Base-by-base conservation (phyloP, 1,140 invertebrate genomes). In the Bombus cullumanus region DNA sequence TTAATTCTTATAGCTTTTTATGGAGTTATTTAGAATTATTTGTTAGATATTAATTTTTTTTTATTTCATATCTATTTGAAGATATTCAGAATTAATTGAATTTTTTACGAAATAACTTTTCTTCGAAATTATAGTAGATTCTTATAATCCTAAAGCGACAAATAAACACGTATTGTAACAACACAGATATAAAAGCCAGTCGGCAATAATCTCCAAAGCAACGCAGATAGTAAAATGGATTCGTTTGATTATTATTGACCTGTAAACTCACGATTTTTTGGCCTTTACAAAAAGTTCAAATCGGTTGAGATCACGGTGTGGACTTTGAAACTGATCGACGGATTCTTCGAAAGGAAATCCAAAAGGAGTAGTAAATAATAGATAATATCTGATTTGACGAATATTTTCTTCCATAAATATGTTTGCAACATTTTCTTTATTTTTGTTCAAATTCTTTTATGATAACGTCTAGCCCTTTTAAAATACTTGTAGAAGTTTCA, bases 241-340 rank as follows among this genome's bases (percentile, higher is more conserved):
- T 43, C n/a, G 53, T n/a, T 3, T 8, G 47, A 84, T 84, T 62
- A 79, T 79, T 68, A 37, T 43, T 84, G 83, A 84, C 83, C 83
- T 43, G n/a, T 57, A 59, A 57, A 71, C 75, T 41, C 15, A 5
- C 41, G 31, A 72, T 39, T 79, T 72, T 37, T 78, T 84, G 28
- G 4, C 18, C 39, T 22, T 47, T 15, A 15, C 39, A 25, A 34
- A 34, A 39, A 66, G 22, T 57, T 72, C 25, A 3, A 34, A 76
- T 59, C 66, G 57, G 5, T 71, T 34, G 5, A 37, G 53, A 62
- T 41, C 74, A n/a, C 53, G 1, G 28, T 15, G 9, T 79, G 82
- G 62, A 84, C 82, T 84, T 84, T 84, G 82, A 62, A 22, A 79
- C 66, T 5, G 47, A 43, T 41, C n/a, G 15, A 18, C 10, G 5